Conservation (phyloP, 2,113 vertebrate species). For the Noturus placidus region DNA sequence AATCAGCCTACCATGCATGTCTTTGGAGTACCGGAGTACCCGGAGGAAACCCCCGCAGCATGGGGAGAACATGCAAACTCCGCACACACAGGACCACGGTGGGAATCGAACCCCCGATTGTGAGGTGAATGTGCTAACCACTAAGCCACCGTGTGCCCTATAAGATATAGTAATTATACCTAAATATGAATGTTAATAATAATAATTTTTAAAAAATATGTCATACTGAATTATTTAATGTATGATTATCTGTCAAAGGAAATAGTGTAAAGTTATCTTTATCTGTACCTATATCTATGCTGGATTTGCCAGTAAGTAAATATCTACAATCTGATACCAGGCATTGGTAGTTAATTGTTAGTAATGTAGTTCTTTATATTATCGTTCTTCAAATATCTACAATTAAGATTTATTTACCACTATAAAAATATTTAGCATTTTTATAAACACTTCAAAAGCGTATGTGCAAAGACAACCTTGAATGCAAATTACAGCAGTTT, state of each 20-base stretch:
- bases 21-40: too few species aligned
- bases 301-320: slow-evolving; percentile 2
- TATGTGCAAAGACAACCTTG: background rate
- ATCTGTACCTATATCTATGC: background rate
- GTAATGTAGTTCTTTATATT: slow-evolving; percentile 23
- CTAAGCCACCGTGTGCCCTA: too few species aligned
- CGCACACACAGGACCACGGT: too few species aligned
- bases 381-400: slow-evolving; percentile 57
- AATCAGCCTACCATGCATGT: too few species aligned
- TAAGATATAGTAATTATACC: slow-evolving; percentile 57
- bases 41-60: too few species aligned
- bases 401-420: background rate
- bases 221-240: background rate
- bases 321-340: background rate
- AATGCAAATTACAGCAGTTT: background rate
- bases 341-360: background rate
- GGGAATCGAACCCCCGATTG: too few species aligned
- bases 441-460: background rate
- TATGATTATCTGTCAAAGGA: background rate
- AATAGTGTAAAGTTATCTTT: background rate
- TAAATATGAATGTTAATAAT: slow-evolving; percentile 36
- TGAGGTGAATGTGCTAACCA: too few species aligned
- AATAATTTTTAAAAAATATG: slow-evolving; percentile 30
- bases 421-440: background rate
- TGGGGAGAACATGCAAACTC: too few species aligned